Conservation (phyloP, 2,113 vertebrate genomes). For the Thalassoma bifasciatum region DNA sequence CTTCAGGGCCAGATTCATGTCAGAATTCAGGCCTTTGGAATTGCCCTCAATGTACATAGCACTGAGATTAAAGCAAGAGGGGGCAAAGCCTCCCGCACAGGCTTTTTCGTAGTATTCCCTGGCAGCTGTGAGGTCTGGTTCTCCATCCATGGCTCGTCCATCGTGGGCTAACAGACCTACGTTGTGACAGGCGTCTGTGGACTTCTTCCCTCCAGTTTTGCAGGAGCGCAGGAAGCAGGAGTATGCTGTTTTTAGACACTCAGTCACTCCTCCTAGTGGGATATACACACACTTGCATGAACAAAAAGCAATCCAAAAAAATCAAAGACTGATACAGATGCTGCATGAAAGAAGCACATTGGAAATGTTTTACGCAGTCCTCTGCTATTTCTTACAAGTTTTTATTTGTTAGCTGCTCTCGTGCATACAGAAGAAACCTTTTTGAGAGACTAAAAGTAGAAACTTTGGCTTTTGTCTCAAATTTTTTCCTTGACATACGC, state of each 20-base stretch:
- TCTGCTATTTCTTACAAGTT: too few relatives aligned
- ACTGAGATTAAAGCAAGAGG: slow-evolving; percentile 95
- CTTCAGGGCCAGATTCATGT: slow-evolving; percentile 88
- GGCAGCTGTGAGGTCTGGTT: slow-evolving; percentile 79
- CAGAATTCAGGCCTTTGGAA: slow-evolving; percentile 82
- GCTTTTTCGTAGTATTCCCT: slow-evolving; percentile 90
- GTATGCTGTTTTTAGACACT: slow-evolving; percentile 89
- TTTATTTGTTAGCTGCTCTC: too few relatives aligned
- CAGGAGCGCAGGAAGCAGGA: slow-evolving; percentile 90
- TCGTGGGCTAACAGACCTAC: slow-evolving; percentile 89
- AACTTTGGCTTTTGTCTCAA: too few relatives aligned
- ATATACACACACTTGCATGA: neutral
- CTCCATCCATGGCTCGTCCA: slow-evolving; percentile 81
- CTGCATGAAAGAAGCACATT: too few relatives aligned
- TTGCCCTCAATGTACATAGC: slow-evolving; percentile 88
- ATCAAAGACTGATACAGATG: too few relatives aligned
- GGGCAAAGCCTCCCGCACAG: slow-evolving; percentile 86
- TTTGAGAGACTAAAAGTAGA: too few relatives aligned
- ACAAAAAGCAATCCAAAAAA: too few relatives aligned
- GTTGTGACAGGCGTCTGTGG: slow-evolving; percentile 90
- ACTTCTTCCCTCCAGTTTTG: slow-evolving; percentile 88
- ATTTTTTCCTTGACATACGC: too few relatives aligned
- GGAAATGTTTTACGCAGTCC: too few relatives aligned
- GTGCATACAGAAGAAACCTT: too few relatives aligned
- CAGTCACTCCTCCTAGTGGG: slow-evolving; percentile 86